Evolutionary conservation across 2,113 vertebrate genomes (phyloP), one percentile per base, ranked within the genome.

Genomic region (Festucalex cinctus): DNA sequence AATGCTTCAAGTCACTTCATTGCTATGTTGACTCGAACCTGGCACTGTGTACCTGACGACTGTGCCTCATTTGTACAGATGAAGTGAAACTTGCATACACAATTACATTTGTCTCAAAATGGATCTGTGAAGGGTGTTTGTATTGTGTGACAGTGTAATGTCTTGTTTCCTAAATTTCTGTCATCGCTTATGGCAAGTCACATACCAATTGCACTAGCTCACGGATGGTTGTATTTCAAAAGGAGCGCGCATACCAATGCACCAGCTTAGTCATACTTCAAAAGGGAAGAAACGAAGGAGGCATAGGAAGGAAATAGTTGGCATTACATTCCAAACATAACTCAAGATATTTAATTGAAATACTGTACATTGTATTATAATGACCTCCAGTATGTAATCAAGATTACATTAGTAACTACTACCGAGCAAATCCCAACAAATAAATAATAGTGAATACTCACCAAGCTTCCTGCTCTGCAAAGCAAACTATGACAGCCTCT

Each of bases 401-500:
- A 54, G 12, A 13, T 26, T 43, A 24, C 62, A 51, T 2, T 26
- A 19, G 32, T 36, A 59, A 36, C 9, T 39, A 36, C 9, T 39
- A 63, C 26, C 8, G 14, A 35, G 19, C 7, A 58, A 59, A 51
- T 22, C n/a, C 8, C 48, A 54, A 12, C 39, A 48, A 49, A 51
- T 22, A 9, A 51, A 53, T 12, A 26, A 62, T 6, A 32, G 35
- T 17, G 22, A 65, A 73, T 7, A 49, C 82, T 77, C 65, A 82
- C 83, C 77, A 54, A 74, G 8, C 13, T 2, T 57, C 9, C 14
- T 39, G 1, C 14, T 24, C 57, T 51, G 56, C 59, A 69, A 41
- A 70, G 24, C 39, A 7, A 48, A 58, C 71, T 48, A 49, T 1
- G 0, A 46, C 17, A 0, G 69, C 24, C 24, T 65, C 24, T 1